Evolutionary conservation across 2,888 invertebrate genomes (phyloP), one percentile per base, ranked within the genome.

Genomic region (Nemotelus nigrinus): DNA sequence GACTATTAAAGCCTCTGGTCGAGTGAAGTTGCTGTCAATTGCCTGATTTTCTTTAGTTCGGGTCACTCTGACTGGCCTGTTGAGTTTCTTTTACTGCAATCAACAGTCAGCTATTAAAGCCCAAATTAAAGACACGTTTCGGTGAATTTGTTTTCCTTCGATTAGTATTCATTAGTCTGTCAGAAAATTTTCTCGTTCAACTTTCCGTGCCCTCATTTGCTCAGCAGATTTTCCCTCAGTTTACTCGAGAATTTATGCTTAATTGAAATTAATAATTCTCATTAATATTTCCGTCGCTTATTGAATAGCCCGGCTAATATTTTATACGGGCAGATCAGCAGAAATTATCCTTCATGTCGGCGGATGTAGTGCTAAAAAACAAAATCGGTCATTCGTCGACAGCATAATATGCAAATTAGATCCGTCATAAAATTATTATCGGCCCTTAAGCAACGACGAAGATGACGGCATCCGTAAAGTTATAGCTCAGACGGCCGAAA

Each of bases 341-440:
- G 25, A 50, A 25, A 48, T 67, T 67, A 48, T 67, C 67, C 67
- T 48, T 2, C 70, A 68, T 5, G 10, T 45, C 45, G 53, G n/a
- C n/a, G 25, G n/a, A 41, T 45, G 44, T 48, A 60, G 48, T 3
- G 50, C 72, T 60, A 41, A 25, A 25, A 48, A 44, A 47, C 47
- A 2, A 41, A 72, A 58, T 57, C 47, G 72, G 72, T 72, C 72
- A 72, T 60, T 72, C 74, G 60, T 6, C 48, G 25, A 25, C 50
- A 60, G 50, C 74, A 25, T 74, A 74, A 74, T 74, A 74, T 74
- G 74, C 60, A 74, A 74, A 74, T 74, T 41, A 74, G 57, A 47
- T 45, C 10, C 74, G 41, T 50, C 39, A 74, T 60, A 74, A 74
- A 74, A 74, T 74, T 74, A 74, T 74, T 74, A 74, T 74, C 74